phyloP scores from a whole-genome alignment of 2,888 invertebrate species.

The Frankliniella fusca region DNA sequence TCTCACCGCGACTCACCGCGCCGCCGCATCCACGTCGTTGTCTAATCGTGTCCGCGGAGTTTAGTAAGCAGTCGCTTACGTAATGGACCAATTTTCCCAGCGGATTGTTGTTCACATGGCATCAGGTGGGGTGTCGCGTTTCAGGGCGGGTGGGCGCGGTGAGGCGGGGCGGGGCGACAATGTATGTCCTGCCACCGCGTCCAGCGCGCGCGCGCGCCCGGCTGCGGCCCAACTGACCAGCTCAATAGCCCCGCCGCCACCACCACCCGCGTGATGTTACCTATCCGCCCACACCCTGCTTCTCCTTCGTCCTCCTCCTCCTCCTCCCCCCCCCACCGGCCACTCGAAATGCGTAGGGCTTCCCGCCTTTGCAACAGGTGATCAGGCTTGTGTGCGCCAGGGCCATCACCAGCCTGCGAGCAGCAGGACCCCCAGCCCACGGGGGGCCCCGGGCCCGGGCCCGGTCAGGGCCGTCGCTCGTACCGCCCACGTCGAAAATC shows the following conservation, averaged over 20 bases:
- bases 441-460: not conserved
- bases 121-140: conserved; percentile 10
- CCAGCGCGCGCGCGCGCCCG: conserved; percentile 28
- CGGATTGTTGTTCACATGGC: conserved; percentile 14
- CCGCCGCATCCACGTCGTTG: too few relatives aligned
- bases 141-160: conserved; percentile 37
- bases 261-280: conserved; percentile 26
- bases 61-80: conserved; percentile 12
- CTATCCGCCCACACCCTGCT: too few relatives aligned
- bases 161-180: too few relatives aligned
- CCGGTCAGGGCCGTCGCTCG: too few relatives aligned
- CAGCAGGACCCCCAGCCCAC: too few relatives aligned
- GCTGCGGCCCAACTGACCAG: conserved; percentile 21
- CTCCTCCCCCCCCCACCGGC: too few relatives aligned
- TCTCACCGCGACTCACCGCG: too few relatives aligned
- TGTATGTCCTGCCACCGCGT: too few relatives aligned
- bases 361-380: not conserved
- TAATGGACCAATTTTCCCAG: conserved; percentile 18
- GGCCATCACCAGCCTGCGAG: not conserved
- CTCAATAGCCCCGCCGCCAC: conserved; percentile 33
- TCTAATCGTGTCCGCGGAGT: conserved; percentile 7
- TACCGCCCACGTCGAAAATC: too few relatives aligned
- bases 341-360: too few relatives aligned
- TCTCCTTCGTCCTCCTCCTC: too few relatives aligned
- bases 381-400: too few relatives aligned